Conservation (phyloP, 1,140 invertebrate species). For the Trichonephila clavata region DNA sequence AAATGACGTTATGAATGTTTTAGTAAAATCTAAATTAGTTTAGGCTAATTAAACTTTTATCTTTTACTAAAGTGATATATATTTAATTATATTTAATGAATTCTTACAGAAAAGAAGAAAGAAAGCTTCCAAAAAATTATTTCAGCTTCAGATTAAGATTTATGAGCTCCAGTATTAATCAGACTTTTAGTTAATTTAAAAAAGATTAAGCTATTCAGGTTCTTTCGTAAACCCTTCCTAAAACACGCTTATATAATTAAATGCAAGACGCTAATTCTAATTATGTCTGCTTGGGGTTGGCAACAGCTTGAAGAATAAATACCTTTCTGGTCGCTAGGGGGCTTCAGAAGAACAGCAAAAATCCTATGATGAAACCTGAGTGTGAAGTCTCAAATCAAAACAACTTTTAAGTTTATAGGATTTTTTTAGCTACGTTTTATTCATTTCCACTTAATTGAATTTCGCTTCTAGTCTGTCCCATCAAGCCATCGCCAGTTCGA, state of each 20-base stretch:
- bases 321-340: not conserved
- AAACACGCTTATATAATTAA: not conserved
- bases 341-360: not conserved
- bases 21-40: too few species aligned
- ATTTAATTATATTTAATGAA: too few species aligned
- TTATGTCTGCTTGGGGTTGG: not conserved
- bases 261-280: not conserved
- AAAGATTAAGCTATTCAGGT: not conserved
- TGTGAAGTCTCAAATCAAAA: not conserved
- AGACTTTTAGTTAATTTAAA: not conserved
- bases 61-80: too few species aligned
- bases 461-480: not conserved
- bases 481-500: not conserved
- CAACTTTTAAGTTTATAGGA: not conserved
- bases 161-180: not conserved
- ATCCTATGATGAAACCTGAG: not conserved
- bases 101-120: too few species aligned
- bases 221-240: not conserved
- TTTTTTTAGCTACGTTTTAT: not conserved
- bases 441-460: not conserved
- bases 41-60: too few species aligned
- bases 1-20: too few species aligned
- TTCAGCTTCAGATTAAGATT: not conserved
- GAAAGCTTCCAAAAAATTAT: accelerated
- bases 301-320: constrained; percentile 31